Evolutionary conservation across 2,113 vertebrate genomes (phyloP).

Genomic region (Plectropomus leopardus): DNA sequence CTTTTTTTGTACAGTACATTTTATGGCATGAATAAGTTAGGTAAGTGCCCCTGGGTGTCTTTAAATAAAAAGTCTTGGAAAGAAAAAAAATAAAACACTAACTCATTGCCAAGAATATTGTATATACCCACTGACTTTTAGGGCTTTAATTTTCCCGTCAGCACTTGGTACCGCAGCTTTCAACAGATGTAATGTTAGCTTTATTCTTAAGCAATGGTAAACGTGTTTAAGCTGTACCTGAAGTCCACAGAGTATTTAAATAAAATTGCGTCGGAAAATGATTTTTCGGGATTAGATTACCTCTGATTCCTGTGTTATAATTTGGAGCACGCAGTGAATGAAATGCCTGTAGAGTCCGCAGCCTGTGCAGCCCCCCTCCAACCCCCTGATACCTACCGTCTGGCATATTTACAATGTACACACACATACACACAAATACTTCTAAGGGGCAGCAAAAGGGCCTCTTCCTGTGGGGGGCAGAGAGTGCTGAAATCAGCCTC

Average conservation of each 20-base stretch:
- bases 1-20: conserved; percentile 53
- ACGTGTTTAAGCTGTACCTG: conserved; percentile 12
- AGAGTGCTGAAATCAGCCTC: conserved; percentile 73
- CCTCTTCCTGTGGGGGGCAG: conserved; percentile 69
- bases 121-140: conserved; percentile 33
- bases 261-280: conserved; percentile 22
- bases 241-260: conserved; percentile 24
- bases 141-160: conserved; percentile 32
- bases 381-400: conserved; percentile 73
- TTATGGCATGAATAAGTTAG: conserved; percentile 58
- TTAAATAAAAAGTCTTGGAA: conserved; percentile 30
- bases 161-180: conserved; percentile 19
- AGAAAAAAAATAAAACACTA: conserved; percentile 39
- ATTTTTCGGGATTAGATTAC: conserved; percentile 50
- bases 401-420: conserved; percentile 69
- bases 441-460: conserved; percentile 77
- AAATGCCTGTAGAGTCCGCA: conserved; percentile 61
- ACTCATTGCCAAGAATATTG: conserved; percentile 35
- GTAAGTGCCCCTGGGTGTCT: conserved; percentile 36
- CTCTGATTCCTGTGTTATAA: conserved; percentile 47
- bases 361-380: conserved; percentile 36
- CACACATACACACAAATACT: conserved; percentile 60
- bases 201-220: conserved; percentile 18
- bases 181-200: conserved; percentile 19
- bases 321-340: conserved; percentile 42